Percentiles rank a stretch among this genome's conserved stretches.
phyloP scores from a whole-genome alignment of 1,140 invertebrate genomes.

The Saccostrea echinata region DNA sequence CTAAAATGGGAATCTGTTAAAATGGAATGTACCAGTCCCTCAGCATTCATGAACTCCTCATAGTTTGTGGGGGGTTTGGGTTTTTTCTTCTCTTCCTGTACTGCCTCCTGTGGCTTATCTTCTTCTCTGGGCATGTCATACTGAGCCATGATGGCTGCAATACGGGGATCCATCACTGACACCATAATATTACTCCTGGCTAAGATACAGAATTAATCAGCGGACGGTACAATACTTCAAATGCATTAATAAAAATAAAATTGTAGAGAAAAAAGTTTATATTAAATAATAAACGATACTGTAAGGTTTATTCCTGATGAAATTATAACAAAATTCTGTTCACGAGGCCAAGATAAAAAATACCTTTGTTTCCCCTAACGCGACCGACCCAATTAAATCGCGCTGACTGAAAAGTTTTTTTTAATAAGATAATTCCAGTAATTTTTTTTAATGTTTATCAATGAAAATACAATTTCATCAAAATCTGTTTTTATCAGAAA shows the following conservation, averaged over 20 bases:
- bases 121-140: not conserved
- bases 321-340: too few species aligned
- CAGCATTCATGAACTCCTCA: conserved; percentile 28
- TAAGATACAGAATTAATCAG: not conserved
- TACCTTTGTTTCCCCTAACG: too few species aligned
- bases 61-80: conserved; percentile 11
- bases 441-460: too few species aligned
- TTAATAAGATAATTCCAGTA: too few species aligned
- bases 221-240: too few species aligned
- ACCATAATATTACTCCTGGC: not conserved
- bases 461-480: too few species aligned
- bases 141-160: conserved; percentile 38
- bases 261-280: not conserved
- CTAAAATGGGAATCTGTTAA: not conserved
- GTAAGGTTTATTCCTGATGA: not conserved
- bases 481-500: too few species aligned
- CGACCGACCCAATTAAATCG: too few species aligned
- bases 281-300: not conserved
- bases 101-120: not conserved
- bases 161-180: not conserved
- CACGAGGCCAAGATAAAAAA: too few species aligned
- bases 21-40: conserved; percentile 2
- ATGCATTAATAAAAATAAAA: not conserved
- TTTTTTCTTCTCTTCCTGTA: not conserved
- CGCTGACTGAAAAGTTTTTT: too few species aligned